Conservation (phyloP, 2,113 vertebrate species). For the Meleagris gallopavo region DNA sequence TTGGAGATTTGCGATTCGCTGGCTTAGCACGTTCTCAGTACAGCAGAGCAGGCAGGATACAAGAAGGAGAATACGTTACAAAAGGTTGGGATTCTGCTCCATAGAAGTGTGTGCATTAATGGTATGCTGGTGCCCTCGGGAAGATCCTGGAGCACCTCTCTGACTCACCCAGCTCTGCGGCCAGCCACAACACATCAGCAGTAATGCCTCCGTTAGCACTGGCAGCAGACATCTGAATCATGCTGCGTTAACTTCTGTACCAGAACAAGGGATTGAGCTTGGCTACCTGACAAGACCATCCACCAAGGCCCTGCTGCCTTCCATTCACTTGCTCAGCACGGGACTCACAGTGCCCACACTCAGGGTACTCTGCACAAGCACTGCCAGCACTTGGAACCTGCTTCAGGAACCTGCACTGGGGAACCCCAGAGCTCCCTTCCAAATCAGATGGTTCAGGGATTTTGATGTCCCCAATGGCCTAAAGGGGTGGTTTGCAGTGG, state of each 20-base stretch:
- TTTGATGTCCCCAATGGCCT: neutral
- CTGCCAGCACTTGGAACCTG: neutral
- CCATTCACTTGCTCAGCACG: neutral
- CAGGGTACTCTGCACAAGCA: too few species aligned
- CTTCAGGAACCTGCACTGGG: too few species aligned
- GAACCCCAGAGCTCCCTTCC: too few species aligned
- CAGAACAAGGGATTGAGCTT: rapidly evolving
- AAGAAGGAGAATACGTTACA: neutral
- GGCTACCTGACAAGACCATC: rapidly evolving
- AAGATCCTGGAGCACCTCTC: neutral
- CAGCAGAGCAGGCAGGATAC: rapidly evolving
- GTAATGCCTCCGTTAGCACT: rapidly evolving
- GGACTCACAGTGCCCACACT: neutral
- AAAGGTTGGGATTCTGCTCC: neutral
- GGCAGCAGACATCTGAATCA: rapidly evolving
- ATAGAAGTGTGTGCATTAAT: neutral
- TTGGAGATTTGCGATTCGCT: neutral
- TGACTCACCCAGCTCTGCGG: rapidly evolving
- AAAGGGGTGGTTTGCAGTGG: neutral
- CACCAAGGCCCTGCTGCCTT: neutral
- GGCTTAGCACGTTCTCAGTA: neutral
- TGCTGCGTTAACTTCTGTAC: neutral
- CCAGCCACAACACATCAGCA: rapidly evolving
- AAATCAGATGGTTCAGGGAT: too few species aligned
- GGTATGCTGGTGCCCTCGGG: rapidly evolving